These are phyloP conservation scores for Acanthurus leucopareius DNA, from an alignment of 2,797 vertebrate species.

Conservation along the genomic window DNA sequence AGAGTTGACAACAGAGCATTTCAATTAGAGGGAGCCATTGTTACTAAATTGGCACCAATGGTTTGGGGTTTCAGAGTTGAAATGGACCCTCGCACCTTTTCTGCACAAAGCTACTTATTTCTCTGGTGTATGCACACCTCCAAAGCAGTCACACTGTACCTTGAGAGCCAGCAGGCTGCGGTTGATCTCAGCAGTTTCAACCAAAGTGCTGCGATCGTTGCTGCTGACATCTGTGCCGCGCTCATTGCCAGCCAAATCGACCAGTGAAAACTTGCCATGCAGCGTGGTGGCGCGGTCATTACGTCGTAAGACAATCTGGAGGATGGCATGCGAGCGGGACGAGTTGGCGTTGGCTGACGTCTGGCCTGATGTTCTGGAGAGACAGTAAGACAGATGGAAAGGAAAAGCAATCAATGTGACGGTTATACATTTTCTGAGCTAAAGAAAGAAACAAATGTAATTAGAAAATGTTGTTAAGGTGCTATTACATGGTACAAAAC, in stretches of 20 bases:
- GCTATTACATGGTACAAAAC: too few species aligned
- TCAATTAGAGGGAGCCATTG: neutral
- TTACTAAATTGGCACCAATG: neutral
- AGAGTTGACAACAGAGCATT: neutral
- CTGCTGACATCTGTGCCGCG: slow-evolving; percentile 93
- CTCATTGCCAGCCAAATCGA: slow-evolving; percentile 97
- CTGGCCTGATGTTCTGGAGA: slow-evolving; percentile 93
- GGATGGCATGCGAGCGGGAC: slow-evolving; percentile 95
- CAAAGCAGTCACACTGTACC: slow-evolving; percentile 79
- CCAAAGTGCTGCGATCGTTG: slow-evolving; percentile 92
- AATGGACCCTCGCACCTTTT: neutral
- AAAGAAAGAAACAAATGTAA: neutral
- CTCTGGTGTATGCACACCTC: neutral
- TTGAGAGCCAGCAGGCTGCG: slow-evolving; percentile 96
- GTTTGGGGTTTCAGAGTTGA: neutral
- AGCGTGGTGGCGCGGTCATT: slow-evolving; percentile 81
- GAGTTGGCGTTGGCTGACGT: slow-evolving; percentile 96
- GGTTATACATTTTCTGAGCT: neutral
- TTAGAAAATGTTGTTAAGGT: neutral
- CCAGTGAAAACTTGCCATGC: slow-evolving; percentile 95
- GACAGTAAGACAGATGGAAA: neutral
- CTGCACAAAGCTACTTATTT: neutral
- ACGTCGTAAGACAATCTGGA: slow-evolving; percentile 92
- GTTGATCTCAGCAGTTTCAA: slow-evolving; percentile 97
- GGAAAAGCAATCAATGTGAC: neutral